These are phyloP conservation scores for Hormiphora californensis DNA, from an alignment of 37 sponge, comb jelly and placozoan species.

Conservation along the genomic window DNA sequence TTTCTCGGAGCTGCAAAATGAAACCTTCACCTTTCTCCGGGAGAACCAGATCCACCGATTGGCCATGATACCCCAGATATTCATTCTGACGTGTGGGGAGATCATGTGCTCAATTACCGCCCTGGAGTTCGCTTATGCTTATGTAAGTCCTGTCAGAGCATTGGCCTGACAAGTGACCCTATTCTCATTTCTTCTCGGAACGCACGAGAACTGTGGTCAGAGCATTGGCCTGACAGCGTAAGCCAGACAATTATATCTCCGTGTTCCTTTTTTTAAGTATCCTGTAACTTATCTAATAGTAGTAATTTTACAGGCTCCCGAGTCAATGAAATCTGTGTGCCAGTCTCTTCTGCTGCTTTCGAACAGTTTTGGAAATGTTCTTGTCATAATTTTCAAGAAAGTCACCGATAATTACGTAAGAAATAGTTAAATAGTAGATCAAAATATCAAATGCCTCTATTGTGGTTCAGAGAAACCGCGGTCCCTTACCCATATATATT, in stretches of 20 bases:
- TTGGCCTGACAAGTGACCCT: neutral
- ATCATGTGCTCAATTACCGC: conserved; percentile 97
- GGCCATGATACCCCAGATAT: conserved; percentile 88
- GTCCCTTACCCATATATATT: neutral
- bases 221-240: neutral
- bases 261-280: too few species aligned
- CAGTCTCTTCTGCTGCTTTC: conserved; percentile 89
- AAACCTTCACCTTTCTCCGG: neutral
- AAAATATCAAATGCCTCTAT: neutral
- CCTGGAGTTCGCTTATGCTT: conserved; percentile 96
- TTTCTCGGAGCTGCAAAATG: too few species aligned
- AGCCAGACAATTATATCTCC: neutral
- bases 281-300: too few species aligned
- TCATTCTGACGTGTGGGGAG: conserved; percentile 92
- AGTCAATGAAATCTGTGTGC: conserved; percentile 90
- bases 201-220: neutral
- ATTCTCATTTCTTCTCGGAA: neutral
- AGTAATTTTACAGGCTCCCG: conserved; percentile 88
- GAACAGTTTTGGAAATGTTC: conserved; percentile 87
- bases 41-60: conserved; percentile 43
- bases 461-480: too few species aligned
- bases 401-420: conserved; percentile 26
- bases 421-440: neutral
- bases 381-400: conserved; percentile 87
- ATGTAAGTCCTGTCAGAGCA: conserved; percentile 57